These are phyloP conservation scores for Strix uralensis DNA, from an alignment of 2,113 vertebrate genomes.

Conservation along the genomic window DNA sequence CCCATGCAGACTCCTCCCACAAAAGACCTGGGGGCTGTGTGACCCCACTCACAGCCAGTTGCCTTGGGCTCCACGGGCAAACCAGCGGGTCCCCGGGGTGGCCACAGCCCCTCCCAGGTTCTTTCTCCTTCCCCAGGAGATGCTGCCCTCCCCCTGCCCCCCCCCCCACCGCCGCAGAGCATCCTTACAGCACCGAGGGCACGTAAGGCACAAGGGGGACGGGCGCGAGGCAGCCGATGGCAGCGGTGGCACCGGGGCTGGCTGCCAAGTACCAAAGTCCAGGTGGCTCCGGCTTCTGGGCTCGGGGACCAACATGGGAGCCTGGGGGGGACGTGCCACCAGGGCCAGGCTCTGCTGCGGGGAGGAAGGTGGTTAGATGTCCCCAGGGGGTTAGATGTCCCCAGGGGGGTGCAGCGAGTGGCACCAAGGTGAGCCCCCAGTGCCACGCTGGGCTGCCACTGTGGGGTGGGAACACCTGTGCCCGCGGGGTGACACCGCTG, in stretches of 20 bases:
- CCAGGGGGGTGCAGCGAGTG: fast-evolving
- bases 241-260: neutral
- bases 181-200: constrained; percentile 73
- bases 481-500: fast-evolving
- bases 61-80: neutral
- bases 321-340: neutral
- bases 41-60: fast-evolving
- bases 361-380: neutral
- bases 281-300: neutral
- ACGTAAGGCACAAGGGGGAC: constrained; percentile 72
- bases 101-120: neutral
- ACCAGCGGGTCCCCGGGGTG: neutral
- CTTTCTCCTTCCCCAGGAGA: neutral
- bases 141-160: fast-evolving
- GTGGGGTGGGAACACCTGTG: neutral
- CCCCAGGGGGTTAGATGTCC: fast-evolving
- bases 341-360: neutral
- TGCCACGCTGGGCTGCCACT: neutral
- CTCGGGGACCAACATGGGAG: neutral
- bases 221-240: constrained; percentile 63
- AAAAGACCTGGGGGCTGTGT: neutral
- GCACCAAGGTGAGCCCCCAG: neutral
- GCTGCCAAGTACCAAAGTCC: constrained; percentile 66
- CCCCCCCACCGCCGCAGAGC: neutral
- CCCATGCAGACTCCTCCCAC: neutral